phyloP scores from a whole-genome alignment of 1,140 invertebrate species.

The Bathynomus jamesi region DNA sequence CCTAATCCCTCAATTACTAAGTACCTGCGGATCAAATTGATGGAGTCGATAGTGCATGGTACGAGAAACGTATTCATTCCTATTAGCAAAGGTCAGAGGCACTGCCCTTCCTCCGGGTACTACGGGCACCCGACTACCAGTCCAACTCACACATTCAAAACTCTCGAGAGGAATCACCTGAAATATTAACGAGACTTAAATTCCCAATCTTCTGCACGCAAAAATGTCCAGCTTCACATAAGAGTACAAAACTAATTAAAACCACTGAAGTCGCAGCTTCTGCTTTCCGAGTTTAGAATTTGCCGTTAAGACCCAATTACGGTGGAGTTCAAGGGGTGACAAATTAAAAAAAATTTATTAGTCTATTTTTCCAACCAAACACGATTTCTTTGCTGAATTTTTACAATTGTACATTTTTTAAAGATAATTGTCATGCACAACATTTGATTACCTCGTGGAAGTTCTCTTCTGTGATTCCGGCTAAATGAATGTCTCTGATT shows the following conservation, averaged over 20 bases:
- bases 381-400: too few species aligned
- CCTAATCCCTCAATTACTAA: too few species aligned
- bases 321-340: too few species aligned
- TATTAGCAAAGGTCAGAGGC: slow-evolving; percentile 54
- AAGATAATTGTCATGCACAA: too few species aligned
- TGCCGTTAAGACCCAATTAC: too few species aligned
- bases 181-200: slow-evolving; percentile 43
- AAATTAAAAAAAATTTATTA: too few species aligned
- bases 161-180: slow-evolving; percentile 57
- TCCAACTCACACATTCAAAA: slow-evolving; percentile 58
- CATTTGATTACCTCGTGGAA: slow-evolving; percentile 61
- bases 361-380: too few species aligned
- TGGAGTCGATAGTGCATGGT: slow-evolving; percentile 55
- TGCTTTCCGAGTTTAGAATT: too few species aligned
- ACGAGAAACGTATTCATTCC: slow-evolving; percentile 55
- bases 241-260: not conserved
- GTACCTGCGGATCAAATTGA: slow-evolving; percentile 56
- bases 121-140: slow-evolving; percentile 53
- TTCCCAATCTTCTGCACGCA: not conserved
- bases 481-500: slow-evolving; percentile 53
- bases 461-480: slow-evolving; percentile 53
- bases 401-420: too few species aligned
- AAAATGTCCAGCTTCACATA: not conserved
- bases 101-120: slow-evolving; percentile 54
- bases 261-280: not conserved